These are phyloP conservation scores for Spheniscus humboldti DNA, from an alignment of 2,797 vertebrate species.

Conservation along the genomic window DNA sequence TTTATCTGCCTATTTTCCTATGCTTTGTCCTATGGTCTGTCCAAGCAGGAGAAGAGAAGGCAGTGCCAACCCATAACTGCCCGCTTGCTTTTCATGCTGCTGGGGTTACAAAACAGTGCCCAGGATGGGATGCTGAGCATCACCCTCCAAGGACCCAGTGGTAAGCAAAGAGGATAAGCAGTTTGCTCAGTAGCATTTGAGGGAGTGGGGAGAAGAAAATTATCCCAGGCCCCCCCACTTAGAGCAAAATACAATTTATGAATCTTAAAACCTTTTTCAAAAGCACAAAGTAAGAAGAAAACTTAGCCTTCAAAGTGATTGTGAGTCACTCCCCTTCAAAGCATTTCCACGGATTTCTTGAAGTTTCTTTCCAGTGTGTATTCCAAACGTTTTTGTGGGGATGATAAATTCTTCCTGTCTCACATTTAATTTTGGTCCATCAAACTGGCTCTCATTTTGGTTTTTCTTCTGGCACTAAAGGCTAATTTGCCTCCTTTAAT, in stretches of 20 bases:
- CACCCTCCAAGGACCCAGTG: neutral
- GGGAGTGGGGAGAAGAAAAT: neutral
- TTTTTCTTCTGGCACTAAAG: slow-evolving; percentile 4
- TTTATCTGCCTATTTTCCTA: neutral
- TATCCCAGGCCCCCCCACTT: neutral
- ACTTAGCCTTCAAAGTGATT: slow-evolving; percentile 5
- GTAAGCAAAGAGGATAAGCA: neutral
- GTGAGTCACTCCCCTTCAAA: slow-evolving; percentile 45
- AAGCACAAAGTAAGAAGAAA: neutral
- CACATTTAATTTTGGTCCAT: slow-evolving; percentile 40
- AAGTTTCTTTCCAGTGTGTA: slow-evolving; percentile 26
- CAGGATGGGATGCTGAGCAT: neutral
- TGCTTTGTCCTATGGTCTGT: neutral
- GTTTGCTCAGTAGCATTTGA: neutral
- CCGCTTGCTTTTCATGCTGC: neutral
- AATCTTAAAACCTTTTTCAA: neutral
- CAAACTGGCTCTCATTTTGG: neutral
- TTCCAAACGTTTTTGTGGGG: slow-evolving; percentile 47
- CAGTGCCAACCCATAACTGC: neutral
- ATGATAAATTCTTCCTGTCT: slow-evolving; percentile 12
- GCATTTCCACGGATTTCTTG: slow-evolving; percentile 34
- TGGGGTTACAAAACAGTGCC: neutral
- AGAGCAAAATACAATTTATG: neutral
- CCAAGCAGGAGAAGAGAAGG: neutral
- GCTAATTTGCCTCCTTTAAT: slow-evolving; percentile 40